A percentile compares a stretch with the other conserved stretches of the same genome.
Conservation (phyloP, 2,888 invertebrate species). For the Onthophagus sagittarius region DNA sequence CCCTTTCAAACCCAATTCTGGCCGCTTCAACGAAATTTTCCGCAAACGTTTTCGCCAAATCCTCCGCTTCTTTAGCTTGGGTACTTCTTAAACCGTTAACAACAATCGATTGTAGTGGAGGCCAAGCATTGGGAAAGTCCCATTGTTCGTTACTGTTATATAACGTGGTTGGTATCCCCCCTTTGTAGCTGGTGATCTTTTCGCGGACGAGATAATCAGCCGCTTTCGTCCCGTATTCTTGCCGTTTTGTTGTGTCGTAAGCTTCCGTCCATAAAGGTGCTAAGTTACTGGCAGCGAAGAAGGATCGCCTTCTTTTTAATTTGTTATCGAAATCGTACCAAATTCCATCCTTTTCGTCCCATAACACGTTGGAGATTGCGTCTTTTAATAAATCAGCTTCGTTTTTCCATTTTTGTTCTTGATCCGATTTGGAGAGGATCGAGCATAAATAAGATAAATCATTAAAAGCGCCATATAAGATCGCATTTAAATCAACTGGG, state of each 20-base stretch:
- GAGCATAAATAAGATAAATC: conserved; percentile 60
- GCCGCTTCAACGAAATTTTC: conserved; percentile 67
- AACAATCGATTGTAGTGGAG: conserved; percentile 72
- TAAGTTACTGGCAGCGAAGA: conserved; percentile 51
- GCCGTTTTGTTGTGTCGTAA: conserved; percentile 1
- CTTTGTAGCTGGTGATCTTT: conserved; percentile 36
- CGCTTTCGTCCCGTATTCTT: background rate
- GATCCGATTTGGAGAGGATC: conserved; percentile 37
- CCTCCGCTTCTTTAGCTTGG: conserved; percentile 45
- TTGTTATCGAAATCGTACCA: conserved; percentile 78
- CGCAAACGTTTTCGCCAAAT: conserved; percentile 62
- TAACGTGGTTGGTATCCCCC: conserved; percentile 68
- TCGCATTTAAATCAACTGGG: conserved; percentile 80
- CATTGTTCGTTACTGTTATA: conserved; percentile 67
- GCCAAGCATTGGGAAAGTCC: conserved; percentile 85
- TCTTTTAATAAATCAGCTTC: conserved; percentile 56
- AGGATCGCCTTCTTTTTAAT: conserved; percentile 54
- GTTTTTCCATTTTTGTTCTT: conserved; percentile 50
- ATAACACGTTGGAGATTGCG: conserved; percentile 69
- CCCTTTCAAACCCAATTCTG: conserved; percentile 58
- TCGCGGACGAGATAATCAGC: conserved; percentile 11
- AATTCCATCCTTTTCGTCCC: conserved; percentile 69
- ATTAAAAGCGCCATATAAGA: conserved; percentile 66
- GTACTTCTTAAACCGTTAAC: conserved; percentile 59
- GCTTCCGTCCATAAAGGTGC: conserved; percentile 67